These are phyloP conservation scores for Agonum fuliginosum DNA, from an alignment of 2,888 invertebrate genomes.

Conservation along the genomic window DNA sequence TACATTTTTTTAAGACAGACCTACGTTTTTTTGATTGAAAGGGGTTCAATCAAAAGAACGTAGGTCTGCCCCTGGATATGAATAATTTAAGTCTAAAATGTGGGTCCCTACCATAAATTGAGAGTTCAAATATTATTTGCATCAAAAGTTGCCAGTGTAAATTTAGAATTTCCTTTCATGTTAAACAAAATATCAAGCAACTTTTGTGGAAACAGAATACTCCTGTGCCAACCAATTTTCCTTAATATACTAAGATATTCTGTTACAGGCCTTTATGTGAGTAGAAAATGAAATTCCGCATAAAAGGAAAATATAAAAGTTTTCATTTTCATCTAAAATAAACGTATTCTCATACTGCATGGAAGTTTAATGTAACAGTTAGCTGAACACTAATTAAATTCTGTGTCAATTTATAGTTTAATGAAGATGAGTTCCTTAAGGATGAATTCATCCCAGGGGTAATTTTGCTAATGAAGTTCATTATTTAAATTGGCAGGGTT, in stretches of 20 bases:
- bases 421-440: conserved; percentile 50
- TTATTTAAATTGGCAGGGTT: conserved; percentile 39
- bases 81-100: neutral
- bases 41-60: too few relatives aligned
- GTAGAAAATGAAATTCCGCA: conserved; percentile 5
- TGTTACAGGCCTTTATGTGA: conserved; percentile 1
- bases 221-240: conserved; percentile 26
- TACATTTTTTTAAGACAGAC: too few relatives aligned
- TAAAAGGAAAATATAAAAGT: conserved; percentile 39
- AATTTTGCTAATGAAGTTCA: conserved; percentile 48
- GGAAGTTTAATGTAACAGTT: neutral
- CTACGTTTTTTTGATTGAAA: too few relatives aligned
- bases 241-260: conserved; percentile 33
- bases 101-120: neutral
- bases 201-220: conserved; percentile 33
- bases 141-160: neutral
- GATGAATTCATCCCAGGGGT: conserved; percentile 51
- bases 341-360: conserved; percentile 22
- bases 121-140: conserved; percentile 5
- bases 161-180: neutral
- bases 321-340: conserved; percentile 29
- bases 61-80: too few relatives aligned
- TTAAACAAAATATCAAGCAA: conserved; percentile 5
- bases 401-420: conserved; percentile 48
- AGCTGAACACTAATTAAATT: conserved; percentile 43